Conservation (phyloP, 2,113 vertebrate genomes). For the Saccopteryx bilineata region DNA sequence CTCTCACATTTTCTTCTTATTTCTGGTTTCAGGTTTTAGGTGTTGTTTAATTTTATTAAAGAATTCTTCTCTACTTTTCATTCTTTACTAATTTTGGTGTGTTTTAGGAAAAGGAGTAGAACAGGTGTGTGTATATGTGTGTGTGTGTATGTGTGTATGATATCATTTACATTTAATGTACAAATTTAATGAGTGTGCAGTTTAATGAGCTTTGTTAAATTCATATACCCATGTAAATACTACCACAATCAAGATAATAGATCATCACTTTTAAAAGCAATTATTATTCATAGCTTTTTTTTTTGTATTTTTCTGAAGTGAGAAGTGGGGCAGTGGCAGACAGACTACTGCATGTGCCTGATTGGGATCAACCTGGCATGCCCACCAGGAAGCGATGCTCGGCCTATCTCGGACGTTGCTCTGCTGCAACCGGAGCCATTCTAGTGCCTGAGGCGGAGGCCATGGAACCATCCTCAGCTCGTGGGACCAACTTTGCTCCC, state of each 20-base stretch:
- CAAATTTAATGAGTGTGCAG: background rate
- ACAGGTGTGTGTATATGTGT: background rate
- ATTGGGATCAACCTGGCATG: too few relatives aligned
- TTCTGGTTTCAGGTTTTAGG: background rate
- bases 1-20: background rate
- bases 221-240: background rate
- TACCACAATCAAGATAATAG: background rate
- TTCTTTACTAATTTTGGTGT: background rate
- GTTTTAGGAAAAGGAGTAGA: background rate
- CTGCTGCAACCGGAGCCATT: too few relatives aligned
- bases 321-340: too few relatives aligned
- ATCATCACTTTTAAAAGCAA: background rate
- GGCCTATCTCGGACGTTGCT: too few relatives aligned
- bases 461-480: too few relatives aligned
- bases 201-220: background rate
- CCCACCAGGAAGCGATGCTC: too few relatives aligned
- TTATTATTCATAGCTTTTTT: too few relatives aligned
- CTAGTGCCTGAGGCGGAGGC: too few relatives aligned
- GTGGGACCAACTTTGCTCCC: too few relatives aligned
- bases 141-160: background rate
- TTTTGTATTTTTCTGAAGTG: too few relatives aligned
- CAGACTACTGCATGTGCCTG: too few relatives aligned
- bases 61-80: background rate
- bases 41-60: background rate
- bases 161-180: background rate